A percentile compares a stretch with the other conserved stretches of the same genome.
These are phyloP conservation scores for Cygnus olor DNA, from an alignment of 2,797 vertebrate genomes.

Conservation along the genomic window DNA sequence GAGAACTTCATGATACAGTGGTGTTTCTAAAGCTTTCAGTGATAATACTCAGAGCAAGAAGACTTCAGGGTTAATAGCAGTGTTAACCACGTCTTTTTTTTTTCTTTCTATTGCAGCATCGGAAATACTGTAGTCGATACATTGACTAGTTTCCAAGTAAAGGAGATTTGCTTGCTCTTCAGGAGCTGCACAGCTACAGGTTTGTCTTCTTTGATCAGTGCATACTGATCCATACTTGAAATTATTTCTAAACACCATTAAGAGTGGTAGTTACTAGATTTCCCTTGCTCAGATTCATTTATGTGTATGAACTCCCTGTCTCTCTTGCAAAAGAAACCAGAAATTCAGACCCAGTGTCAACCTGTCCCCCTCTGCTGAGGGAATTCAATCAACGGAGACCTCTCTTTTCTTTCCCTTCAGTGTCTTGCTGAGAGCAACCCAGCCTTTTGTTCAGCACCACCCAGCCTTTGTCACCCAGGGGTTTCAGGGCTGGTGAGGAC, in stretches of 20 bases:
- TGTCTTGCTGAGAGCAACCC: neutral
- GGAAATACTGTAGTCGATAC: neutral
- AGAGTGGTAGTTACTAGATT: neutral
- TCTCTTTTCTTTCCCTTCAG: neutral
- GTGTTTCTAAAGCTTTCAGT: constrained; percentile 2
- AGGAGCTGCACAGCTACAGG: neutral
- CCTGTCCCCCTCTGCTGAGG: neutral
- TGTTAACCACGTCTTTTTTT: neutral
- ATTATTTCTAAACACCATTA: neutral
- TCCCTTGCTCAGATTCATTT: neutral
- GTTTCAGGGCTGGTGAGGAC: neutral
- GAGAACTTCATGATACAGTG: neutral
- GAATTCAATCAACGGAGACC: neutral
- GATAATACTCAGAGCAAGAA: neutral
- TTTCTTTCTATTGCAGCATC: neutral
- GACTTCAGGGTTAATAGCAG: constrained; percentile 30
- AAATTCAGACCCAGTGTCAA: neutral
- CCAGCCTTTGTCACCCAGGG: neutral
- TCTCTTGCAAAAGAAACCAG: neutral
- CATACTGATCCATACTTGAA: neutral
- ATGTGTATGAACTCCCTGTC: neutral
- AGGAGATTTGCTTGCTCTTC: neutral
- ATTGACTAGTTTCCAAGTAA: neutral
- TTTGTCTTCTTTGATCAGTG: neutral
- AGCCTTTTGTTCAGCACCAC: neutral